phyloP scores from a whole-genome alignment of 2,888 invertebrate species.

The Sesia bembeciformis region DNA sequence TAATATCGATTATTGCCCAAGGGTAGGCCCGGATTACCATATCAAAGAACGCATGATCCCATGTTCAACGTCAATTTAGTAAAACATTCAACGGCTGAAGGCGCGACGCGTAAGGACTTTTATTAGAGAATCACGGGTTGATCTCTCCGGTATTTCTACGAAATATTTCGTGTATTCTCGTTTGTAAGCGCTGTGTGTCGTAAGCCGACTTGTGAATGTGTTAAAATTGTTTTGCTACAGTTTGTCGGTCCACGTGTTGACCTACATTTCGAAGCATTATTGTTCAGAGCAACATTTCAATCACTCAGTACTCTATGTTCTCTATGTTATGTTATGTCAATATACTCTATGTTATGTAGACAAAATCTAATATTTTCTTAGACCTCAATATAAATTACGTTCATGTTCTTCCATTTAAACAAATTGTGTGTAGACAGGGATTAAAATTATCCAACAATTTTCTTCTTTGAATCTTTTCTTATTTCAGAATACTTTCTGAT shows the following conservation, averaged over 20 bases:
- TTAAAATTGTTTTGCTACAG: background rate
- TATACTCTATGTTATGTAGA: too few relatives aligned
- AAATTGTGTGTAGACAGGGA: too few relatives aligned
- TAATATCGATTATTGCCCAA: slow-evolving; percentile 64
- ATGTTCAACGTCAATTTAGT: slow-evolving; percentile 56
- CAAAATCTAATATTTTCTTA: too few relatives aligned
- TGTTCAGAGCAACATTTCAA: too few relatives aligned
- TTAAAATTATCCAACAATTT: too few relatives aligned
- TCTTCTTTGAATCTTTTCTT: too few relatives aligned
- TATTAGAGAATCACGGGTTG: slow-evolving; percentile 26
- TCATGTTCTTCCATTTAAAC: too few relatives aligned
- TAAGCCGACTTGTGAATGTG: background rate
- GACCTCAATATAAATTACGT: too few relatives aligned
- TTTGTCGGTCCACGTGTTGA: background rate
- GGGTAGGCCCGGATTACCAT: slow-evolving; percentile 62
- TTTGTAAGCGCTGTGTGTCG: slow-evolving; percentile 4
- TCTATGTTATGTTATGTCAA: too few relatives aligned
- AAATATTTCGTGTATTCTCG: slow-evolving; percentile 22
- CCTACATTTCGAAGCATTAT: too few relatives aligned
- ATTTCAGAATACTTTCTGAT: too few relatives aligned
- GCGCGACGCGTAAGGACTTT: slow-evolving; percentile 23
- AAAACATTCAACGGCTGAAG: slow-evolving; percentile 45
- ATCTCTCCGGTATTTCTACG: slow-evolving; percentile 28
- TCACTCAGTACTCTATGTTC: too few relatives aligned
- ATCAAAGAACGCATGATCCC: slow-evolving; percentile 64